Evolutionary conservation across 2,888 invertebrate species (phyloP).

Genomic region (Galerucella calmariensis): DNA sequence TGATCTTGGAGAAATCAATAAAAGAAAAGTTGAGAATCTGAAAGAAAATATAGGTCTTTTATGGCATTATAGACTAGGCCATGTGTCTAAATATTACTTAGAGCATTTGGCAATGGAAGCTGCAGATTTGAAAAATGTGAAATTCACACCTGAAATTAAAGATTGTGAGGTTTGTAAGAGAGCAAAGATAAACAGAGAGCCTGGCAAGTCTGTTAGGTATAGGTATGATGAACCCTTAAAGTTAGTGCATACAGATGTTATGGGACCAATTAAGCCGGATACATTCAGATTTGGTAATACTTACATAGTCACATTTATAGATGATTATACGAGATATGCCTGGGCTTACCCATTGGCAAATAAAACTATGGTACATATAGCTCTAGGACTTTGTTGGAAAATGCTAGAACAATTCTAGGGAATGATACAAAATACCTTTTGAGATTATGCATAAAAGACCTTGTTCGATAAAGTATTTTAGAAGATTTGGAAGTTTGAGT

Average conservation of each 20-base stretch:
- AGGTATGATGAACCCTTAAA: conserved; percentile 1
- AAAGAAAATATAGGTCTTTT: not conserved
- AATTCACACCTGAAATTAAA: not conserved
- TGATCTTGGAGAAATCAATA: not conserved
- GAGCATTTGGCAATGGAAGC: not conserved
- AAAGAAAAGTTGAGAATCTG: conserved; percentile 4
- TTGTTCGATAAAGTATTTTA: not conserved
- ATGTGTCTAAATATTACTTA: not conserved
- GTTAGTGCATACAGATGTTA: too few species aligned
- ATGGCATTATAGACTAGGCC: not conserved
- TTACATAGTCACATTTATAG: conserved; percentile 2
- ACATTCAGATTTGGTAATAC: too few species aligned
- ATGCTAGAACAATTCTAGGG: too few species aligned
- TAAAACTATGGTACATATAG: not conserved
- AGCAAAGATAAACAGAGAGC: not conserved
- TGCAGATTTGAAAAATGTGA: not conserved
- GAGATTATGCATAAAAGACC: not conserved
- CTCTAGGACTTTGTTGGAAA: not conserved
- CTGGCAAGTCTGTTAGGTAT: not conserved
- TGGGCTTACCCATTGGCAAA: conserved; percentile 8
- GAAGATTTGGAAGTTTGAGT: conserved; percentile 4
- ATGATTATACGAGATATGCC: conserved; percentile 9
- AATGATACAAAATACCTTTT: not conserved
- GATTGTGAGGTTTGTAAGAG: not conserved
- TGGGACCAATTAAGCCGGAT: too few species aligned